Evolutionary conservation across 2,113 vertebrate species (phyloP).

Genomic region (Dissostichus mawsoni): DNA sequence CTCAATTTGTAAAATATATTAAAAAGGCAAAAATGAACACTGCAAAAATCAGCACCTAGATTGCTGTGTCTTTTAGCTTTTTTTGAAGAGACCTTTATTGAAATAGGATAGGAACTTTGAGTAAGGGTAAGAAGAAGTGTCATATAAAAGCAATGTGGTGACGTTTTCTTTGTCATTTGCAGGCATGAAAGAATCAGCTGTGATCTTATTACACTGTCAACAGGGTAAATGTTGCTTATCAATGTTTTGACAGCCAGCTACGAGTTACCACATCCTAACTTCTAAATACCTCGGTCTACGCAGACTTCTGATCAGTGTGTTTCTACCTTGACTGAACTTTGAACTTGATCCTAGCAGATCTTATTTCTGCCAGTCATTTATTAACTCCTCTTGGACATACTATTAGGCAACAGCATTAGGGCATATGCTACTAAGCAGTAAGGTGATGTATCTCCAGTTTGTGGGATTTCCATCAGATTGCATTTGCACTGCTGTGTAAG

Average conservation of each 20-base stretch:
- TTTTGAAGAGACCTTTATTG: not conserved
- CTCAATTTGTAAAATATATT: not conserved
- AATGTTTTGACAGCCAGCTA: not conserved
- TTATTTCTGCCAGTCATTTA: slow-evolving; percentile 59
- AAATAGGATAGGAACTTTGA: not conserved
- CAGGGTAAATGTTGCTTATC: not conserved
- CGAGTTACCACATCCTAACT: not conserved
- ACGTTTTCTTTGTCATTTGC: not conserved
- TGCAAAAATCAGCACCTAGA: not conserved
- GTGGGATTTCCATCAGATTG: slow-evolving; percentile 1
- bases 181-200: not conserved
- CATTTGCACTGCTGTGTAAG: not conserved
- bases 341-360: slow-evolving; percentile 52
- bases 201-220: not conserved
- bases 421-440: slow-evolving; percentile 19
- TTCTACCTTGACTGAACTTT: slow-evolving; percentile 58
- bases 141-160: not conserved
- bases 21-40: not conserved
- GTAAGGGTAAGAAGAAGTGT: not conserved
- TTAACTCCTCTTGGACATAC: slow-evolving; percentile 62
- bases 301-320: slow-evolving; percentile 23
- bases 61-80: not conserved
- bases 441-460: not conserved
- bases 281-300: not conserved
- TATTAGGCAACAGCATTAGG: slow-evolving; percentile 42